Base-by-base conservation (phyloP, 2,888 invertebrate genomes). In the Harmothoe impar region DNA sequence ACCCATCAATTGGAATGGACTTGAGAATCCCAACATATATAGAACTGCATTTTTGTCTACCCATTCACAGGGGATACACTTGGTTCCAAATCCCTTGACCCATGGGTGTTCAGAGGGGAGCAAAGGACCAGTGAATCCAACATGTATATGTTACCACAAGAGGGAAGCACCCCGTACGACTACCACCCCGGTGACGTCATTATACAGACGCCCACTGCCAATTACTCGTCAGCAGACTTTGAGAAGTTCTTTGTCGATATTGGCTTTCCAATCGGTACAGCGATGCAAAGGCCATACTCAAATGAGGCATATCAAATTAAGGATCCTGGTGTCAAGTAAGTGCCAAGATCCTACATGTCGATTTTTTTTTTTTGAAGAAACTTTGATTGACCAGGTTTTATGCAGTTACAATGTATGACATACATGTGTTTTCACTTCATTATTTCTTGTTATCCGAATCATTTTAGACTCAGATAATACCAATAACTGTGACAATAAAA, bases 191-290 rank as follows among this genome's bases (percentile, higher is more conserved):
- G 89, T 51, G 51, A 88, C 7, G 54, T 77, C 25, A 23, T 90
- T 10, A 43, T 90, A 31, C 20, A 15, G 7, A 72, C 90, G 72
- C 89, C 90, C 17, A 31, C 0, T 17, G 20, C 33, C 0, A 72
- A 23, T 29, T 90, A 90, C 35, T 89, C 89, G 0, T 23, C 81
- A 10, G n/a, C 23, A 15, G 54, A 89, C 25, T 23, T 51, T 23
- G 52, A 89, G 0, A 68, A 68, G n/a, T 72, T 88, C 25, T 72
- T 90, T 3, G 51, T 68, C n/a, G 90, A 90, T 89, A 72, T 90
- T n/a, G 72, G 56, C 10, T 89, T 89, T 72, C 77, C 77, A 10
- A 77, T 29, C 5, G 90, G 90, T 23, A 68, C 72, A 10, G n/a
- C 33, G 0, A 43, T 90, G 77, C 17, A 29, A 25, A 20, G 31